Percentiles rank a stretch among this genome's conserved stretches.
These are phyloP conservation scores for Pandemis heparana DNA, from an alignment of 2,888 invertebrate species.

Conservation along the genomic window DNA sequence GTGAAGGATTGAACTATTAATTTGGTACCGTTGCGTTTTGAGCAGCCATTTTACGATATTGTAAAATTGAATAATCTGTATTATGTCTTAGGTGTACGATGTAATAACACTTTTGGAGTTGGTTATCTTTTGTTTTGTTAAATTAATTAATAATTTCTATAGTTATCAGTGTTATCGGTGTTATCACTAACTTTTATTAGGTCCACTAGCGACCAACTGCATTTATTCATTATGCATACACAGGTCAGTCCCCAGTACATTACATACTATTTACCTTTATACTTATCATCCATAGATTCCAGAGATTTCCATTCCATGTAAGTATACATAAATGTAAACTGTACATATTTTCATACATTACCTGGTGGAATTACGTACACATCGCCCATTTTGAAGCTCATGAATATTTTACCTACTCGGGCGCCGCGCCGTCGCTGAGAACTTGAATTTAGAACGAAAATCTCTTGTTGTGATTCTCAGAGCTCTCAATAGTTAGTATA, in stretches of 20 bases:
- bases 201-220: too few relatives aligned
- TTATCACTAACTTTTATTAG: background rate
- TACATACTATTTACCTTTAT: background rate
- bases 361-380: conserved; percentile 23
- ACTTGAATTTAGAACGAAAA: conserved; percentile 22
- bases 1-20: conserved; percentile 8
- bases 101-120: background rate
- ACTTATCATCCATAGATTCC: background rate
- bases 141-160: too few relatives aligned
- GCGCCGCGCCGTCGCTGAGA: conserved; percentile 11
- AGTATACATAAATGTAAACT: background rate
- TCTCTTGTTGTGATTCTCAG: background rate
- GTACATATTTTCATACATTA: conserved; percentile 13
- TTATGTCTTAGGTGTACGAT: background rate
- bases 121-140: too few relatives aligned
- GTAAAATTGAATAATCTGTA: background rate
- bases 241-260: too few relatives aligned
- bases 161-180: background rate
- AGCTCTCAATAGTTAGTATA: too few relatives aligned
- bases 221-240: too few relatives aligned
- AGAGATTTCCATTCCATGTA: conserved; percentile 12
- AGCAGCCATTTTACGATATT: background rate
- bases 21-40: background rate
- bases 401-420: conserved; percentile 30
- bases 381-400: conserved; percentile 30